Evolutionary conservation across 53 echinoderm and acorn worm species (phyloP).

Genomic region (Crossaster papposus): DNA sequence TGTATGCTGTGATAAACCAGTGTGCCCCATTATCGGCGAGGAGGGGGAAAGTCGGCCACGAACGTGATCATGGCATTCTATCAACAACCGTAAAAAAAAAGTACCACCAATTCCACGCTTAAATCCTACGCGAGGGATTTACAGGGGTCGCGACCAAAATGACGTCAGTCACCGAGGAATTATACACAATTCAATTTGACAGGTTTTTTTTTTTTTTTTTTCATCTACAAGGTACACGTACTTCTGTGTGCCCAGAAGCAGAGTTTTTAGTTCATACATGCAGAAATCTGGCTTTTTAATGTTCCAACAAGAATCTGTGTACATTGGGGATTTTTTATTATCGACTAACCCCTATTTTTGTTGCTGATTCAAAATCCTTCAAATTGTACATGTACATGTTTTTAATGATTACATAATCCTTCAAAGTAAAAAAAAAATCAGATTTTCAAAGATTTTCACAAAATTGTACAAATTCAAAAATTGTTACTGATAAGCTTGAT

Average conservation of each 20-base stretch:
- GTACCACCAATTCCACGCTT: constrained; percentile 10
- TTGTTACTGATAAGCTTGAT: too few relatives aligned
- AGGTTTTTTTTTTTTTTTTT: constrained; percentile 4
- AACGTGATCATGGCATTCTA: neutral
- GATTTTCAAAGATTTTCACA: too few relatives aligned
- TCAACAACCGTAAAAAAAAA: neutral
- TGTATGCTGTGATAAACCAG: neutral
- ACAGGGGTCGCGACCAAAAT: neutral
- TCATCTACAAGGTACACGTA: too few relatives aligned
- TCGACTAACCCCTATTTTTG: neutral
- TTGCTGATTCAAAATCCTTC: too few relatives aligned
- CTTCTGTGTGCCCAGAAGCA: neutral
- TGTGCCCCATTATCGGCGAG: neutral
- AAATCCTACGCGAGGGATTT: neutral
- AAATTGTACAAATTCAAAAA: too few relatives aligned
- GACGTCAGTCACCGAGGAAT: constrained; percentile 44
- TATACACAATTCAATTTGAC: constrained; percentile 39
- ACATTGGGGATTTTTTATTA: neutral
- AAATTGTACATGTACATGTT: too few relatives aligned
- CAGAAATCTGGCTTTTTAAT: constrained; percentile 8
- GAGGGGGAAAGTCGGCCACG: neutral
- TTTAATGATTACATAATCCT: too few relatives aligned
- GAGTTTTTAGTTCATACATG: constrained; percentile 7
- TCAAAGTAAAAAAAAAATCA: too few relatives aligned
- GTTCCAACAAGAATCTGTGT: neutral